These are phyloP conservation scores for Rutilus rutilus DNA, from an alignment of 2,113 vertebrate species.

Conservation along the genomic window DNA sequence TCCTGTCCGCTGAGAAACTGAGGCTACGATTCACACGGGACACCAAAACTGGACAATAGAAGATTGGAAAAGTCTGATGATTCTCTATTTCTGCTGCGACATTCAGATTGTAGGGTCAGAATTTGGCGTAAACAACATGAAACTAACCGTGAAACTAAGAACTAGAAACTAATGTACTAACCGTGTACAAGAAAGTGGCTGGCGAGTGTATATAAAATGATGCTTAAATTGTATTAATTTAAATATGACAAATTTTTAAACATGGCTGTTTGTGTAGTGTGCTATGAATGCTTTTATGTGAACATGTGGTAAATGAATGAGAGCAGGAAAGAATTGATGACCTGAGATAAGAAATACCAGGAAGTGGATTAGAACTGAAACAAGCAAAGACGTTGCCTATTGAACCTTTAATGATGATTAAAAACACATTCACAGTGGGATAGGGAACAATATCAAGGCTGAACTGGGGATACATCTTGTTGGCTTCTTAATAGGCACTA, in stretches of 20 bases:
- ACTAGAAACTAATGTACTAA: too few relatives aligned
- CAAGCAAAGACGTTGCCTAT: constrained; percentile 3
- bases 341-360: constrained; percentile 15
- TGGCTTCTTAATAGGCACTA: background rate
- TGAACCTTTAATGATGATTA: constrained; percentile 1
- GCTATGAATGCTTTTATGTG: background rate
- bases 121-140: too few relatives aligned
- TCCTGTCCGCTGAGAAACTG: too few relatives aligned
- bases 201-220: too few relatives aligned
- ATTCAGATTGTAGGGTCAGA: too few relatives aligned
- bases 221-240: background rate
- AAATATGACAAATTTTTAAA: background rate
- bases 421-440: background rate
- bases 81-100: too few relatives aligned
- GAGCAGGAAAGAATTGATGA: constrained; percentile 9
- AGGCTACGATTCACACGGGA: too few relatives aligned
- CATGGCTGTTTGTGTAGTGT: background rate
- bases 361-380: background rate
- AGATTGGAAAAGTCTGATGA: too few relatives aligned
- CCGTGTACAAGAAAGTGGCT: too few relatives aligned
- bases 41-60: too few relatives aligned
- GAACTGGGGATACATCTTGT: background rate
- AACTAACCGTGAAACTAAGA: too few relatives aligned
- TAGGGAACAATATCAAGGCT: background rate
- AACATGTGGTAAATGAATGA: constrained; percentile 20